Base-by-base conservation (phyloP, 2,888 invertebrate genomes). In the Tetragonula carbonaria region DNA sequence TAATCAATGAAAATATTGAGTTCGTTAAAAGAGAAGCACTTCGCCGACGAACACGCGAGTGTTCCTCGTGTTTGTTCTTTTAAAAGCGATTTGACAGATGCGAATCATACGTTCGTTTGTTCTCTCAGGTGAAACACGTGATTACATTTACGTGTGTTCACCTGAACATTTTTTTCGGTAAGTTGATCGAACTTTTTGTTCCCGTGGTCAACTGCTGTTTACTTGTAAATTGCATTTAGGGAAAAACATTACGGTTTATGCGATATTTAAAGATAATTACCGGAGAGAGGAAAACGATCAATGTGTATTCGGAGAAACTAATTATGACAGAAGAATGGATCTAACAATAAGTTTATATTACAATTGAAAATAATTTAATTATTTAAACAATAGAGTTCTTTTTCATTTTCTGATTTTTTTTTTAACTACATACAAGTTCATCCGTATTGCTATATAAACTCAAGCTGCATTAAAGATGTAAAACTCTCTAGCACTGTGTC, bases 1-100 rank as follows among this genome's bases (percentile, higher is more conserved):
- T 91, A 89, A 91, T 90, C 90, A 88, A 90, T 91, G 90, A 90
- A 89, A 87, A 88, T 88, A 88, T 84, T 88, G 91, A 92, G 91
- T 93, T 92, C 88, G 90, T 91, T 91, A 90, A 86, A 66, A 76
- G 50, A 65, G 78, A 21, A 16, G 71, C 51, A 55, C 68, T 38
- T 45, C 45, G 23, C 59, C 33, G 28, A 11, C 28, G 18, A 53
- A 4, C 74, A 59, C n/a, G 70, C 50, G 14, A 66, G 59, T 68
- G 77, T 59, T 45, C 28, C 53, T 51, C 16, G 2, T 28, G 21
- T 59, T 66, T 51, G 5, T 55, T 51, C 33, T 13, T 38, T 18
- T n/a, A 11, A 33, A 62, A 63, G 70, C 38, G 21, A 33, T 65
- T 67, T n/a, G 38, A 13, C n/a, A 18, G 21, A 51, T 16, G 21